These are phyloP conservation scores for Pyrocephalus nanus DNA, from an alignment of 2,797 vertebrate genomes.

Conservation along the genomic window DNA sequence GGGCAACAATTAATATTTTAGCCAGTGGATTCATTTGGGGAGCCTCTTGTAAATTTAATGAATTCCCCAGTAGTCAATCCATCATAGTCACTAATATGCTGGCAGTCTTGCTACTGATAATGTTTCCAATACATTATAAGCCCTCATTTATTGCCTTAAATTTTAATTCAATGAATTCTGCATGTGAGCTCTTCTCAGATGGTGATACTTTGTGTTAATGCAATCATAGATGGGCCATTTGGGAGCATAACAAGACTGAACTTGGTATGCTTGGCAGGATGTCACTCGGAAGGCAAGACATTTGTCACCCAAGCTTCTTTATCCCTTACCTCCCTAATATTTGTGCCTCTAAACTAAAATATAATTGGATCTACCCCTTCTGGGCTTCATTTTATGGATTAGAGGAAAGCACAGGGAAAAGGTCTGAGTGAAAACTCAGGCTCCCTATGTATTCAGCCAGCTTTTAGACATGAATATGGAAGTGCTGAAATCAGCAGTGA, in stretches of 20 bases:
- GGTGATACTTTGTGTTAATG: constrained; percentile 14
- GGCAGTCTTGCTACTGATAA: constrained; percentile 34
- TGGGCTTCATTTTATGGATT: constrained; percentile 4
- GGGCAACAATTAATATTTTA: constrained; percentile 50
- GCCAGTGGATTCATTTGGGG: constrained; percentile 3
- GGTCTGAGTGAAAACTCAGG: neutral
- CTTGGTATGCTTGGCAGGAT: neutral
- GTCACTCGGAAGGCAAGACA: neutral
- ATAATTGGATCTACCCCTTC: constrained; percentile 6
- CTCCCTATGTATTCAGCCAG: neutral
- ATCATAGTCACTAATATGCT: constrained; percentile 48
- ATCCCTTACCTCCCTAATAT: neutral
- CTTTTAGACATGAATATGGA: constrained; percentile 4
- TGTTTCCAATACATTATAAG: constrained; percentile 42
- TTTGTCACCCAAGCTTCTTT: neutral
- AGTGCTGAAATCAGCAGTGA: constrained; percentile 25
- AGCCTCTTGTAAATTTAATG: constrained; percentile 52
- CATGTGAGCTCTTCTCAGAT: neutral
- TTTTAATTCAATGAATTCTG: constrained; percentile 48
- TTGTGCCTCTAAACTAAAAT: constrained; percentile 4
- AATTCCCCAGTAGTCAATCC: constrained; percentile 37
- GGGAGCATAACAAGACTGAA: constrained; percentile 20
- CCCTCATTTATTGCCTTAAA: constrained; percentile 40
- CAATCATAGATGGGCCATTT: neutral
- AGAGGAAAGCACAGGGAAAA: neutral